These are phyloP conservation scores for Laothoe populi DNA, from an alignment of 2,888 invertebrate species.

Conservation along the genomic window DNA sequence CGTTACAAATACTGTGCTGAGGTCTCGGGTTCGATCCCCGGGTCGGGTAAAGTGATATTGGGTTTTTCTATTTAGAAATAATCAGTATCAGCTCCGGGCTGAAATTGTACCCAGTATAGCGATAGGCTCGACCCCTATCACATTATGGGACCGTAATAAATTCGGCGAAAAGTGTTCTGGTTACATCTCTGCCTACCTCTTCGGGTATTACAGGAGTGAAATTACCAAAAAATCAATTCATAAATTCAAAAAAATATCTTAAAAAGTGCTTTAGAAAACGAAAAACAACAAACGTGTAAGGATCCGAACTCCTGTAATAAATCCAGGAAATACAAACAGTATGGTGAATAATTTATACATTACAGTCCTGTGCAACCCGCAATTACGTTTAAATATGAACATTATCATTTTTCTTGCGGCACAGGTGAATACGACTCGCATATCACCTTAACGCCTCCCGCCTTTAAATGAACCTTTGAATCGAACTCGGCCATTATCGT, in stretches of 20 bases:
- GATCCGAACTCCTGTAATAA: conserved; percentile 2
- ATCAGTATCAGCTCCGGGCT: no score
- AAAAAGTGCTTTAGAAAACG: not conserved
- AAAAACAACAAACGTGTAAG: not conserved
- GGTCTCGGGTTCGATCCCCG: no score
- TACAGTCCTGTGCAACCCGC: not conserved
- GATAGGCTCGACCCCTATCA: no score
- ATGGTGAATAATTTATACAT: conserved; percentile 9
- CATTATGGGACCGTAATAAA: no score
- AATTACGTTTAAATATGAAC: conserved; percentile 26
- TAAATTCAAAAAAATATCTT: not conserved
- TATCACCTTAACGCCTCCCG: conserved; percentile 40
- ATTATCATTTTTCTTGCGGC: conserved; percentile 24
- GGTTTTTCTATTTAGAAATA: no score
- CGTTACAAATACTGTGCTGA: no score
- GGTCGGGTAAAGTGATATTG: no score
- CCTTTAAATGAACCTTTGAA: conserved; percentile 37
- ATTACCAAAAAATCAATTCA: no score
- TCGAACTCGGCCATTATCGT: conserved; percentile 39
- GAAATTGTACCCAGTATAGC: no score
- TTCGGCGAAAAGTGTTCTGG: no score
- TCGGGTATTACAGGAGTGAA: no score
- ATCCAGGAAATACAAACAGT: conserved; percentile 19
- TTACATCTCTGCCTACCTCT: no score
- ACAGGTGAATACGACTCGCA: conserved; percentile 19